phyloP scores from a whole-genome alignment of 2,113 vertebrate genomes.

The Cryptotis parvus region DNA sequence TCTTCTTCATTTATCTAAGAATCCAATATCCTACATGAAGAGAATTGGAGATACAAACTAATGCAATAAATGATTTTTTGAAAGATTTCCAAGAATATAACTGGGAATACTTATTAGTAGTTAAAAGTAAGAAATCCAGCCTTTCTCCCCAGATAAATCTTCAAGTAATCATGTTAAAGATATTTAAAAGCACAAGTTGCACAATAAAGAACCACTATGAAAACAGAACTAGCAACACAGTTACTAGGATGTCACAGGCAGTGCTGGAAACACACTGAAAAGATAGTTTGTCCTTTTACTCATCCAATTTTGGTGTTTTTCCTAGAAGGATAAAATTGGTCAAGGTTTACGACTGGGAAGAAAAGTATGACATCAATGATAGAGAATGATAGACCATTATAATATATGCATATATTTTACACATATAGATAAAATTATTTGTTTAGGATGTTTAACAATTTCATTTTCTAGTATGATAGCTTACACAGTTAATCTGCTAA shows the following conservation, averaged over 20 bases:
- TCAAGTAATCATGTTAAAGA: background rate
- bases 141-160: background rate
- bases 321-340: background rate
- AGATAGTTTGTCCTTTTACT: background rate
- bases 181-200: background rate
- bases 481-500: background rate
- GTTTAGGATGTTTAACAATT: background rate
- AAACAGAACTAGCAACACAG: background rate
- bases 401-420: background rate
- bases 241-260: background rate
- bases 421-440: background rate
- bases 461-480: background rate
- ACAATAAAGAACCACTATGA: background rate
- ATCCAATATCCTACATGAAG: background rate
- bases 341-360: background rate
- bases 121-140: background rate
- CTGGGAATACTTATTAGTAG: background rate
- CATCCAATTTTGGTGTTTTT: background rate
- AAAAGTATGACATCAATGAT: background rate
- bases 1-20: background rate
- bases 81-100: background rate
- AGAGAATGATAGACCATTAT: background rate
- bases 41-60: background rate
- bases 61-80: background rate
- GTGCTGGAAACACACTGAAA: no score